Conservation (phyloP, 2,113 vertebrate genomes). For the Xenopus tropicalis region UCB_Xtro_10.0 CM004451.2:90134001-90134500, state of each 20-base stretch:
- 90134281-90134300: neutral
- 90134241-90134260: neutral
- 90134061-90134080: conserved; percentile 49
- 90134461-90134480: neutral
- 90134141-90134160: too few species aligned
- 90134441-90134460: conserved; percentile 46
- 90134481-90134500: too few species aligned
- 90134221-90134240: neutral
- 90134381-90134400: too few species aligned
- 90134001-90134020: neutral
- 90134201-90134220: too few species aligned
- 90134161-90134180: too few species aligned
- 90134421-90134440: conserved; percentile 61
- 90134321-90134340: neutral
- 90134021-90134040: neutral
- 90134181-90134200: conserved; percentile 35
- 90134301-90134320: neutral
- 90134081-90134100: conserved; percentile 57
- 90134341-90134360: too few species aligned
- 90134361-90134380: neutral
- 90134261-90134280: neutral
- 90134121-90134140: neutral
- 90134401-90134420: neutral
- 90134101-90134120: conserved; percentile 30
- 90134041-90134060: neutral